phyloP scores from a whole-genome alignment of 2,797 vertebrate species.

The Apodemus agrarius region DNA sequence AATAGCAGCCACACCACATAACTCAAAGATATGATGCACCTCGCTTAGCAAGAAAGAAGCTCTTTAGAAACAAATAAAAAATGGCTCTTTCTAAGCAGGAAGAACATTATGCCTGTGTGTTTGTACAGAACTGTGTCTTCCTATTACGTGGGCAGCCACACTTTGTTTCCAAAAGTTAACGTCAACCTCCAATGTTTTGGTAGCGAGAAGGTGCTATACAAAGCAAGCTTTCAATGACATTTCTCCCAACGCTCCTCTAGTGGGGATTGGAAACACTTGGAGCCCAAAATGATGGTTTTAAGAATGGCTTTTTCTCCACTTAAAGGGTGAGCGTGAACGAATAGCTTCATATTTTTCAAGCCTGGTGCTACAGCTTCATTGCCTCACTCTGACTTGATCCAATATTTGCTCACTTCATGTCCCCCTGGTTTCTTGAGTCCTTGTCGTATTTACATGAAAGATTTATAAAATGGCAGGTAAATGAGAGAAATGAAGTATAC shows the following conservation, averaged over 20 bases:
- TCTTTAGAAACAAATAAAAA: constrained; percentile 44
- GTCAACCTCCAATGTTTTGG: constrained; percentile 1
- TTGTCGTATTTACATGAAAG: not conserved
- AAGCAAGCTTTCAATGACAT: not conserved
- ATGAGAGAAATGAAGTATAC: not conserved
- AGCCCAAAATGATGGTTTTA: not conserved
- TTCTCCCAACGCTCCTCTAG: not conserved
- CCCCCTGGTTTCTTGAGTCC: not conserved
- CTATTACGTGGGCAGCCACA: not conserved
- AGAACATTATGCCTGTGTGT: not conserved
- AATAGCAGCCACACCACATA: not conserved
- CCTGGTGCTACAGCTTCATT: not conserved
- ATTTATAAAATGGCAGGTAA: not conserved
- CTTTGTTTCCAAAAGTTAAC: constrained; percentile 28
- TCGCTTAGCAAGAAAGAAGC: not conserved
- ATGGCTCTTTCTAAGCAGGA: not conserved
- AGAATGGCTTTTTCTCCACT: constrained; percentile 7
- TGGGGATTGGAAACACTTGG: not conserved
- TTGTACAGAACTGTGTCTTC: not conserved
- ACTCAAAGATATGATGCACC: not conserved
- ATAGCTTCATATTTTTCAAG: not conserved
- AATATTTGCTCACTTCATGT: not conserved
- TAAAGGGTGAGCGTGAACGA: not conserved
- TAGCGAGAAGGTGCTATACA: not conserved
- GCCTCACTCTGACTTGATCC: not conserved